Evolutionary conservation across 2,797 vertebrate genomes (phyloP).

Genomic region (Leuciscus waleckii): DNA sequence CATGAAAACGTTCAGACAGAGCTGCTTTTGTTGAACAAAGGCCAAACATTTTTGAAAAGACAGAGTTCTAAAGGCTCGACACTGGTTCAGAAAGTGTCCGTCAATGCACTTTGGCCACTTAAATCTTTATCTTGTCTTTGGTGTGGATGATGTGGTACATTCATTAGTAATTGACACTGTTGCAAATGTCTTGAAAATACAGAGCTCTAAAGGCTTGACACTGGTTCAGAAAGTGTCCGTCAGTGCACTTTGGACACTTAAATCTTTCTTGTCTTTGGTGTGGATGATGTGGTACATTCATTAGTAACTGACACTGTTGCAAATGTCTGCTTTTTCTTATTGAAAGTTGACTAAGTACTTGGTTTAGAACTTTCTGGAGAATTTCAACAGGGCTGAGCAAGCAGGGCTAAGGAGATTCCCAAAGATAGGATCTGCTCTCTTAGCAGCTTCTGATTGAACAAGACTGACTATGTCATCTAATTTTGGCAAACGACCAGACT

Average conservation of each 20-base stretch:
- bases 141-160: neutral
- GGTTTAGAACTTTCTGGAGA: neutral
- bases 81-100: neutral
- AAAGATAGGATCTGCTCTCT: conserved; percentile 30
- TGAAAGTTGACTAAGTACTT: neutral
- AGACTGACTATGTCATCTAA: conserved; percentile 14
- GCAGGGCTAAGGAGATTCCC: neutral
- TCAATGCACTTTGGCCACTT: conserved; percentile 31
- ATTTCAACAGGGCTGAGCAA: neutral
- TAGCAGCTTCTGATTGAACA: neutral
- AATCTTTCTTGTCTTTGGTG: neutral
- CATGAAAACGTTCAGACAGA: neutral
- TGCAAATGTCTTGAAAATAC: conserved; percentile 11
- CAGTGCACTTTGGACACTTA: conserved; percentile 29
- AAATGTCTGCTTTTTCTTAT: neutral
- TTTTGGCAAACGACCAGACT: conserved; percentile 15
- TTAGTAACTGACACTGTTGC: neutral
- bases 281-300: neutral
- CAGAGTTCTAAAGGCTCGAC: conserved; percentile 11
- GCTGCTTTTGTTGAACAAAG: conserved; percentile 27
- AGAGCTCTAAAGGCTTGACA: conserved; percentile 20
- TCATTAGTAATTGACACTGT: neutral
- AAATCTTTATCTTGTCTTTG: conserved; percentile 1
- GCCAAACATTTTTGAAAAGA: conserved; percentile 6
- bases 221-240: neutral